A percentile compares a stretch with the other conserved stretches of the same genome.
phyloP scores from a whole-genome alignment of 35 echinoderm and acorn worm species.

The Hemicentrotus pulcherrimus region DNA sequence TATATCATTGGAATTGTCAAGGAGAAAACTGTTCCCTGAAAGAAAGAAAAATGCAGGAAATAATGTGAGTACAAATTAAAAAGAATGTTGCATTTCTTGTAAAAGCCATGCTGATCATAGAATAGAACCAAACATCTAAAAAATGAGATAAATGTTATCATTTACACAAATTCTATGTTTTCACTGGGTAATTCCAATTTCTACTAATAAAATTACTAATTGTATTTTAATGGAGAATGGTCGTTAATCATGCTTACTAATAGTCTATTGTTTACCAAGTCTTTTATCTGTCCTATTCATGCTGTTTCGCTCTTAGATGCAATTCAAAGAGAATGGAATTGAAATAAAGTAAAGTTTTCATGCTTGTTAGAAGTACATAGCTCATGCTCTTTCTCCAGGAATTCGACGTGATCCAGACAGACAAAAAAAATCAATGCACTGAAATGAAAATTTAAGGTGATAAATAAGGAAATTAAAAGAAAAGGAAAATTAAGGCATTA shows the following conservation, averaged over 20 bases:
- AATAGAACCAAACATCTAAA: background rate
- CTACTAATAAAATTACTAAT: background rate
- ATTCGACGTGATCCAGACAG: background rate
- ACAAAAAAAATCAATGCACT: background rate
- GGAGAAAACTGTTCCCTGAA: background rate
- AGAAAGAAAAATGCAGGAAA: background rate
- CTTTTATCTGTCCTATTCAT: background rate
- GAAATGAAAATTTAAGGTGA: background rate
- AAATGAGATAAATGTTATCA: background rate
- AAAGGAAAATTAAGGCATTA: background rate
- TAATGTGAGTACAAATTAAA: too few species aligned
- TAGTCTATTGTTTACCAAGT: background rate
- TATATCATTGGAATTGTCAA: background rate
- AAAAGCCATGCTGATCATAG: constrained; percentile 1
- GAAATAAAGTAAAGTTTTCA: background rate
- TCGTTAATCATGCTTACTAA: background rate
- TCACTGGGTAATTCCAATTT: background rate
- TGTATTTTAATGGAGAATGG: background rate
- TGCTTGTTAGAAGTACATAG: background rate
- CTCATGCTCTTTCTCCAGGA: background rate
- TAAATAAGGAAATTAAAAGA: background rate
- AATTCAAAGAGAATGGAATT: background rate
- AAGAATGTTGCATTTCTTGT: background rate
- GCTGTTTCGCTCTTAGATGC: background rate
- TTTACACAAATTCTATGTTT: background rate